Evolutionary conservation across 2,888 invertebrate species (phyloP).

Genomic region (Clivina fossor): DNA sequence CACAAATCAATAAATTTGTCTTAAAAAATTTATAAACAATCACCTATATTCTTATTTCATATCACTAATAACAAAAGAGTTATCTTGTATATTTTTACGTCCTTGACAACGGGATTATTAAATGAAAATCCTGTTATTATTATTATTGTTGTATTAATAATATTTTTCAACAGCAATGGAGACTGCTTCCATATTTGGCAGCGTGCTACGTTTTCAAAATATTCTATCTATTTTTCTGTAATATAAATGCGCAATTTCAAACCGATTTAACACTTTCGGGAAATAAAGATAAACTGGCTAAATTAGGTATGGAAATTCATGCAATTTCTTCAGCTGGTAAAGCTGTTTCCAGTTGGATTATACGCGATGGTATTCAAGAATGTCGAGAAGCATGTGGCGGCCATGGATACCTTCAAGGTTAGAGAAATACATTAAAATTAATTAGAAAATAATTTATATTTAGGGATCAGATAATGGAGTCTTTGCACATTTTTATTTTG

Average conservation of each 20-base stretch:
- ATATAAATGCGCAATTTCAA: constrained; percentile 41
- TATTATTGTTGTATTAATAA: neutral
- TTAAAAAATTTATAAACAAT: too few relatives aligned
- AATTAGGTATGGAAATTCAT: constrained; percentile 70
- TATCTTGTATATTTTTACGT: too few relatives aligned
- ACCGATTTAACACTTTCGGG: constrained; percentile 41
- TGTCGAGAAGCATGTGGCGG: constrained; percentile 94
- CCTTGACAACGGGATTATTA: too few relatives aligned
- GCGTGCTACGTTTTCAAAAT: constrained; percentile 63
- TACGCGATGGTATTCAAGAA: constrained; percentile 86
- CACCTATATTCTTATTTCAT: too few relatives aligned
- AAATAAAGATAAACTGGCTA: constrained; percentile 45
- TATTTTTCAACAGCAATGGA: constrained; percentile 59
- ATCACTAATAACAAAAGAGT: too few relatives aligned
- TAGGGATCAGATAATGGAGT: too few relatives aligned
- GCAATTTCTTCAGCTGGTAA: constrained; percentile 75
- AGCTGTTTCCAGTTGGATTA: constrained; percentile 81
- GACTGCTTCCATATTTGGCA: constrained; percentile 71
- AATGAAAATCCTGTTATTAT: constrained; percentile 4
- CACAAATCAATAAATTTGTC: too few relatives aligned
- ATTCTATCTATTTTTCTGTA: constrained; percentile 61
- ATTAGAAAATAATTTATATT: constrained; percentile 7
- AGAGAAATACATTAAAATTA: constrained; percentile 22
- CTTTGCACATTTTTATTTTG: too few relatives aligned
- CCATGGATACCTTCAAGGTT: constrained; percentile 85